Base-by-base conservation (phyloP, 2,888 invertebrate species). In the Dasypogon diadema region DNA sequence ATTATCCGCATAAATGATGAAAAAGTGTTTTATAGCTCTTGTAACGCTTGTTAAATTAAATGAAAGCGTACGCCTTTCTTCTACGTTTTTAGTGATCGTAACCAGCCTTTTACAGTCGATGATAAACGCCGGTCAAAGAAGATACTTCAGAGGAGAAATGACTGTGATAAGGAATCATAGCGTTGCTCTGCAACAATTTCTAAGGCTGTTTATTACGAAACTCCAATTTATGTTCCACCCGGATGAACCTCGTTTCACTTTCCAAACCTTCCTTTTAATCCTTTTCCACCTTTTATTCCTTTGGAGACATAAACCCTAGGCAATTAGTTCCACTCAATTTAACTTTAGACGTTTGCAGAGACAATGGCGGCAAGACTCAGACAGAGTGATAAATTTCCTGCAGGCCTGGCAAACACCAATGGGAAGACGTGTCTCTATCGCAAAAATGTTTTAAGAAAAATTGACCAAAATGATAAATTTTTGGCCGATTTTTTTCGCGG, bases 241-340 rank as follows among this genome's bases (percentile, higher is more conserved):
- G 48, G 16, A 48, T 48, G 48, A 37, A 46, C 24, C 14, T 16
- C 26, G 42, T 48, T 48, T 18, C 14, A 12, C 24, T 68, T 48
- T 46, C 65, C 22, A 68, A 68, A 68, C 46, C 46, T n/a, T 30
- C 46, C 65, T 68, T 26, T 68, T 68, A 68, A 68, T 68, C 65
- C 65, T 68, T 68, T 68, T 48, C 65, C 48, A 68, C 65, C 65
- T 68, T 68, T 68, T 68, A 68, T 68, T 68, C 65, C 26, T 48
- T 48, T 68, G 65, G 65, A 68, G 65, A 68, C 65, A 68, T 68
- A 68, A 68, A 68, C 65, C 65, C 65, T 68, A 48, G 65, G 65
- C 65, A 68, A 68, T 68, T 68, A 68, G 65, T 68, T 68, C 65
- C 65, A 68, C 65, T 68, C 65, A 68, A 68, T 68, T 68, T 68